Base-by-base conservation (phyloP, 2,888 invertebrate species). In the Diaphora mendica region DNA sequence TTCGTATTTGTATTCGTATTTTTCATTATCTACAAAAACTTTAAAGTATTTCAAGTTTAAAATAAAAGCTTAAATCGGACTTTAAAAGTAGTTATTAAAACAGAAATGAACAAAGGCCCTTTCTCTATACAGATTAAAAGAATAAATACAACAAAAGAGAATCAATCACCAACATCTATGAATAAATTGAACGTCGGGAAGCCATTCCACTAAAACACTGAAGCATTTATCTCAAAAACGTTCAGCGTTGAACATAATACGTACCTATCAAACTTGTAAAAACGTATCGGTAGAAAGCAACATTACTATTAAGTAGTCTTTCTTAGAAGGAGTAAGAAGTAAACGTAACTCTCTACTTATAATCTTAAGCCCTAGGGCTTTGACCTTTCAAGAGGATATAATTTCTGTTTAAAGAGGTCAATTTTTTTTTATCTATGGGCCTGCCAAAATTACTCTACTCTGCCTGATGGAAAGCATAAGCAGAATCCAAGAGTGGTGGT, bases 371-470 rank as follows among this genome's bases (percentile, higher is more conserved):
- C 81, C 59, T 71, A 78, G 78, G 77, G 77, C 81, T 79, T 82
- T 82, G 73, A 72, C 74, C 79, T 70, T 69, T 74, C 64, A 62
- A 82, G 81, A 68, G 82, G 82, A 85, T 83, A 81, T 81, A 83
- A 85, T 85, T 83, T 82, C 79, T 80, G 73, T 80, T 83, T 81
- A 82, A 83, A 84, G 79, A 77, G 78, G 73, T 68, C 74, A 74
- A 78, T 82, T 83, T n/a, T n/a, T n/a, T n/a, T n/a, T n/a, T n/a
- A n/a, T n/a, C n/a, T n/a, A n/a, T n/a, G n/a, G n/a, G n/a, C n/a
- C n/a, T n/a, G n/a, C n/a, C n/a, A n/a, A n/a, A n/a, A n/a, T n/a
- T n/a, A n/a, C n/a, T n/a, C n/a, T n/a, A n/a, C n/a, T n/a, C n/a
- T n/a, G n/a, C n/a, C n/a, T n/a, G n/a, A n/a, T n/a, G n/a, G n/a